phyloP scores from a whole-genome alignment of 2,113 vertebrate species.

The Centropus unirufus region DNA sequence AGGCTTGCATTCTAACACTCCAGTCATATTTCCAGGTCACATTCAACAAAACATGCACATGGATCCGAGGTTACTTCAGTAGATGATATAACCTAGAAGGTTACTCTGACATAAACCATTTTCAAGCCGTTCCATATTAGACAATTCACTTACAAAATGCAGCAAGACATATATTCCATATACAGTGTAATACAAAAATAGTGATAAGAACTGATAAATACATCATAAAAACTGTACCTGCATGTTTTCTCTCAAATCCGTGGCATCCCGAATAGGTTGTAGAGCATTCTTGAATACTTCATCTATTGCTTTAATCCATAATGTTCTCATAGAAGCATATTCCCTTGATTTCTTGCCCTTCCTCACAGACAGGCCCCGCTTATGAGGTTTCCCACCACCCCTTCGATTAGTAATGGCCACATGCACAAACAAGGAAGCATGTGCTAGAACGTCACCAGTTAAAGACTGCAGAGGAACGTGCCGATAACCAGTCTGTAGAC shows the following conservation, averaged over 20 bases:
- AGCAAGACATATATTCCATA: not conserved
- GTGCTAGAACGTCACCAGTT: constrained; percentile 89
- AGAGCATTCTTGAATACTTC: constrained; percentile 95
- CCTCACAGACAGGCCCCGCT: constrained; percentile 93
- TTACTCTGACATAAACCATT: not conserved
- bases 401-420: constrained; percentile 97
- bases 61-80: not conserved
- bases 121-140: not conserved
- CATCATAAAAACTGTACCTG: constrained; percentile 81
- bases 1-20: not conserved
- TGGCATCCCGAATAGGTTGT: constrained; percentile 90
- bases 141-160: not conserved
- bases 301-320: constrained; percentile 92
- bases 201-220: not conserved
- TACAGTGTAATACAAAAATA: not conserved
- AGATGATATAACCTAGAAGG: not conserved
- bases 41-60: not conserved
- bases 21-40: not conserved
- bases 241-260: constrained; percentile 97
- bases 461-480: constrained; percentile 93
- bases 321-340: constrained; percentile 92
- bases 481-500: constrained; percentile 95
- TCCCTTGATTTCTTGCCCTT: constrained; percentile 93
- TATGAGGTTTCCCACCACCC: constrained; percentile 97
- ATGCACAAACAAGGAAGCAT: constrained; percentile 93